Conservation (phyloP, 2,888 invertebrate genomes). For the Xylophagus ater region DNA sequence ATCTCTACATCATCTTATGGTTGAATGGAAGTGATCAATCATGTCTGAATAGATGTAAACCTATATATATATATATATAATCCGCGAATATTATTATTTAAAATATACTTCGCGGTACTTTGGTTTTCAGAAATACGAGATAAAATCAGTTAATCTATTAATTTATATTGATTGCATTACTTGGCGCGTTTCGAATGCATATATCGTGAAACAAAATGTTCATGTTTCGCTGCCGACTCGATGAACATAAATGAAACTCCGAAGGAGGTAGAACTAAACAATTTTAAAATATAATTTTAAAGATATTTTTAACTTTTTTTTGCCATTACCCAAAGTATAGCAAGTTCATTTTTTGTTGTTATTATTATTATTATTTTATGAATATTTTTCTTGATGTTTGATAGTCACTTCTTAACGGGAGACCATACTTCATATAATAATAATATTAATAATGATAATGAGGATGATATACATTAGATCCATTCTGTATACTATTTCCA, state of each 20-base stretch:
- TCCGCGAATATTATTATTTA: background rate
- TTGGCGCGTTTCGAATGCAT: conserved; percentile 6
- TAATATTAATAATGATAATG: conserved; percentile 17
- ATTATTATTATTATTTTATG: too few species aligned
- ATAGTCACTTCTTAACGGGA: conserved; percentile 1
- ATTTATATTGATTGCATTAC: conserved; percentile 15
- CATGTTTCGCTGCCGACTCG: too few species aligned
- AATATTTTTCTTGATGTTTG: too few species aligned
- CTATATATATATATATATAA: conserved; percentile 6
- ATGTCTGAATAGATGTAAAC: conserved; percentile 1
- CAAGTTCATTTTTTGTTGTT: background rate
- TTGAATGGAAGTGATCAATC: conserved; percentile 14
- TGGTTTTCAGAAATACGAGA: conserved; percentile 9
- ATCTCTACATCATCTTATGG: too few species aligned
- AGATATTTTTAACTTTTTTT: background rate
- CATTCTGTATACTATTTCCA: conserved; percentile 17
- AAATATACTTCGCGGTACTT: too few species aligned
- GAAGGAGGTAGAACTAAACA: too few species aligned
- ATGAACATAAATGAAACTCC: too few species aligned
- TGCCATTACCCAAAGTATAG: background rate
- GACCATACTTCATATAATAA: background rate
- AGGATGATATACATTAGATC: conserved; percentile 18
- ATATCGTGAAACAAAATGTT: background rate
- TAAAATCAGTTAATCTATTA: conserved; percentile 16
- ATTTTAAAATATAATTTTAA: too few species aligned